Evolutionary conservation across 1,140 invertebrate genomes (phyloP).

Genomic region (Aphis craccivora): DNA sequence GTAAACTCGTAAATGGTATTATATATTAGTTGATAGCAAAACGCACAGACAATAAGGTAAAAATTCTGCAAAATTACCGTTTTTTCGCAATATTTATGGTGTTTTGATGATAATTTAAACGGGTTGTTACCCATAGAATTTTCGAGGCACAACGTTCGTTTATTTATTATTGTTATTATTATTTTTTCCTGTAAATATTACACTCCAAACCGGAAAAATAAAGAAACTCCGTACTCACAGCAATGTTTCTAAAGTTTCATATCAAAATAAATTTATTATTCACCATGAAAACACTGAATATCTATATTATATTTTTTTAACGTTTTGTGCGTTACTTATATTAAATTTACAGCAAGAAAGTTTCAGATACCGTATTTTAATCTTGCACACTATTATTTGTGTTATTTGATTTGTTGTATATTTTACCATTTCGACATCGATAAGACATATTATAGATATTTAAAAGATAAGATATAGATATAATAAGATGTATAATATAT

Average conservation of each 20-base stretch:
- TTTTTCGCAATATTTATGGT: background rate
- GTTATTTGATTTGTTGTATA: background rate
- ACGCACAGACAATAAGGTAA: background rate
- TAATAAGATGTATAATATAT: background rate
- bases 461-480: background rate
- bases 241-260: background rate
- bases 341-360: background rate
- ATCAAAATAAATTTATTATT: constrained; percentile 38
- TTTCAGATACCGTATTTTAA: constrained; percentile 13
- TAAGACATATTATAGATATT: background rate
- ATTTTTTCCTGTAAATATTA: constrained; percentile 27
- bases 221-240: background rate
- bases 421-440: background rate
- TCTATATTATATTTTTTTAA: constrained; percentile 21
- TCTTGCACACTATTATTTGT: background rate
- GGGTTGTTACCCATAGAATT: background rate
- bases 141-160: background rate
- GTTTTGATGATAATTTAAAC: background rate
- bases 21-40: background rate
- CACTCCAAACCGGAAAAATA: background rate
- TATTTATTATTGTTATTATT: constrained; percentile 35
- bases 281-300: background rate
- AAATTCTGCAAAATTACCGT: background rate
- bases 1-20: background rate
- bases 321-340: background rate